Percentiles rank a stretch among this genome's conserved stretches.
These are phyloP conservation scores for Haliclona indistincta DNA, from an alignment of 37 sponge, comb jelly and placozoan genomes.

Conservation along the genomic window DNA sequence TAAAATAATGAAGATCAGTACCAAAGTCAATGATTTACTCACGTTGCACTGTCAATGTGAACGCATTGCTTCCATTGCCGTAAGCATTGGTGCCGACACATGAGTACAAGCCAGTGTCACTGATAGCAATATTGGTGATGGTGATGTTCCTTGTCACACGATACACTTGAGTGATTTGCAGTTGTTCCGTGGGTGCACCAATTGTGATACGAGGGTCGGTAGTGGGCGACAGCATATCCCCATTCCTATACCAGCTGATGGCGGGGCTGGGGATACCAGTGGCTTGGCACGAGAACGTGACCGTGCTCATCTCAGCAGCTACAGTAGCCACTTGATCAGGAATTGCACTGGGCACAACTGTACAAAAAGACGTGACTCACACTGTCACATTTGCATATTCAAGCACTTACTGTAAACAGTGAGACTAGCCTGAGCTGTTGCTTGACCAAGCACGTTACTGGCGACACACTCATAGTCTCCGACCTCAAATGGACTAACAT, in stretches of 20 bases:
- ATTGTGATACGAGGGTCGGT: background rate
- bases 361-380: no score
- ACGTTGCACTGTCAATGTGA: background rate
- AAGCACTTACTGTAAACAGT: no score
- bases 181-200: background rate
- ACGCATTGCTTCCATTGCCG: no score
- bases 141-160: conserved; percentile 9
- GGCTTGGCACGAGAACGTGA: conserved; percentile 39
- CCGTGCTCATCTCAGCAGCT: conserved; percentile 17
- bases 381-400: no score
- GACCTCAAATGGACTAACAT: conserved; percentile 15
- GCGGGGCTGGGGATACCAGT: conserved; percentile 50
- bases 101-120: conserved; percentile 42
- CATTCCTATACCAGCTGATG: conserved; percentile 64
- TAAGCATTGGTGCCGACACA: conserved; percentile 41
- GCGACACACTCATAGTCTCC: conserved; percentile 59
- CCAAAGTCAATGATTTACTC: background rate
- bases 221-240: background rate
- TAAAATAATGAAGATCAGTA: no score
- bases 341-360: no score
- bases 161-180: background rate
- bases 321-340: no score
- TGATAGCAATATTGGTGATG: background rate
- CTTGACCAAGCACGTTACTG: conserved; percentile 35
- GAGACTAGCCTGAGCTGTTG: no score